These are phyloP conservation scores for Biston stratarius DNA, from an alignment of 2,888 invertebrate genomes.

Conservation along the genomic window DNA sequence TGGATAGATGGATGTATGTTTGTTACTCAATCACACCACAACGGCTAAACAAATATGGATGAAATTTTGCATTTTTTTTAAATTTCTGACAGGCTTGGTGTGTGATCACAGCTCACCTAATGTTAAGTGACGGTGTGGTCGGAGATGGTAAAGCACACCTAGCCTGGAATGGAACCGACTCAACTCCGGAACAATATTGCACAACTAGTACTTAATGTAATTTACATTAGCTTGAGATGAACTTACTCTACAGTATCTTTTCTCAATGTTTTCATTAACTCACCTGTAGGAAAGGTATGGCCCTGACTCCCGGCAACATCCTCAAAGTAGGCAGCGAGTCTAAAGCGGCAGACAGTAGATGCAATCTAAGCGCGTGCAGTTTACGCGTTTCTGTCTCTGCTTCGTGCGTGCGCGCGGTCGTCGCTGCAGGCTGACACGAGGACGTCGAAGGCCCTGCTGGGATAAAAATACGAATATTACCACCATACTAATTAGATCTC, in stretches of 20 bases:
- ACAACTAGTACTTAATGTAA: too few relatives aligned
- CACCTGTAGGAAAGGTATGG: constrained; percentile 97
- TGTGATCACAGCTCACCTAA: too few relatives aligned
- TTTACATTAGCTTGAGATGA: too few relatives aligned
- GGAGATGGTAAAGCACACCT: too few relatives aligned
- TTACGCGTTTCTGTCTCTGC: constrained; percentile 82
- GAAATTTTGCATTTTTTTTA: too few relatives aligned
- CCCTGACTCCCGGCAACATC: constrained; percentile 92
- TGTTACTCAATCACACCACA: too few relatives aligned
- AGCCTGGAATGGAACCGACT: too few relatives aligned
- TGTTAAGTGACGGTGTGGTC: too few relatives aligned
- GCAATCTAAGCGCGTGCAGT: constrained; percentile 89
- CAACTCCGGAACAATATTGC: too few relatives aligned
- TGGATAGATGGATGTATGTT: too few relatives aligned
- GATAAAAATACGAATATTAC: background rate
- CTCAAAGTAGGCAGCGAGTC: constrained; percentile 92
- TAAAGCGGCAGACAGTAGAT: constrained; percentile 91
- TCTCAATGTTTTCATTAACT: constrained; percentile 11
- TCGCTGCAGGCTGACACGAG: constrained; percentile 66
- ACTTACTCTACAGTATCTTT: background rate
- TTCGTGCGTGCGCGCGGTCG: constrained; percentile 70
- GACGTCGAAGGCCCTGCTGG: constrained; percentile 73
- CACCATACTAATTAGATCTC: background rate
- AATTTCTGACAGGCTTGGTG: too few relatives aligned
- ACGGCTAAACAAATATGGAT: too few relatives aligned